Percentiles rank a stretch among this genome's conserved stretches.
Evolutionary conservation across 1,140 invertebrate genomes (phyloP).

Genomic region (Cydia fagiglandana): DNA sequence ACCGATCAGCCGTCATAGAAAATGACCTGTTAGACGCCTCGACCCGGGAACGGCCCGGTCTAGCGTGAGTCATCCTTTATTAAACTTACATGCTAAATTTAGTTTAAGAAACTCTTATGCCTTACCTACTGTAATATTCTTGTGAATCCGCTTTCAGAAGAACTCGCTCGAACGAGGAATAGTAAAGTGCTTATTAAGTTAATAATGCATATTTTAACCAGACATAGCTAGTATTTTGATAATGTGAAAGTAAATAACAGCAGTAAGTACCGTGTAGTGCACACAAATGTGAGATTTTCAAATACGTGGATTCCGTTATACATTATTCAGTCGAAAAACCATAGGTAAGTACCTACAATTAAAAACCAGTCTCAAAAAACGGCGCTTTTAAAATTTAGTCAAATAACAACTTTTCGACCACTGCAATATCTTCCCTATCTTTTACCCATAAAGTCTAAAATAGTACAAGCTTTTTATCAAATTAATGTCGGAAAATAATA

Average conservation of each 20-base stretch:
- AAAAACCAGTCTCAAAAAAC: constrained; percentile 33
- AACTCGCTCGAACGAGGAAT: background rate
- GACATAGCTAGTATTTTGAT: background rate
- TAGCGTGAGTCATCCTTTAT: no score
- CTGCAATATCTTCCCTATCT: constrained; percentile 27
- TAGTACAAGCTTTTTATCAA: constrained; percentile 63
- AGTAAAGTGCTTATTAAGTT: constrained; percentile 3
- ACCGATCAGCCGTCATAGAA: no score
- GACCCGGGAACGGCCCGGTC: no score
- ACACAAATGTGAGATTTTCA: background rate
- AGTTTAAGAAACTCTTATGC: no score
- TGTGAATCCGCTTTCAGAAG: background rate
- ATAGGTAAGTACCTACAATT: constrained; percentile 3
- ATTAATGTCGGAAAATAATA: constrained; percentile 74
- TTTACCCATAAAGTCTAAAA: constrained; percentile 30
- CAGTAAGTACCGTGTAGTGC: background rate
- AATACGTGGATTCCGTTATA: background rate
- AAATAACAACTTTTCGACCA: constrained; percentile 1
- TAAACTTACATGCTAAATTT: no score
- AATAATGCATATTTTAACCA: background rate
- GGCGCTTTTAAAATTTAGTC: background rate
- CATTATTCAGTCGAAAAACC: constrained; percentile 16
- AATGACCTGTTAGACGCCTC: no score
- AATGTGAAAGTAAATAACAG: constrained; percentile 13
- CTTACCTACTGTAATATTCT: no score